Evolutionary conservation across 2,797 vertebrate genomes (phyloP).

Genomic region (Psittacula echo): DNA sequence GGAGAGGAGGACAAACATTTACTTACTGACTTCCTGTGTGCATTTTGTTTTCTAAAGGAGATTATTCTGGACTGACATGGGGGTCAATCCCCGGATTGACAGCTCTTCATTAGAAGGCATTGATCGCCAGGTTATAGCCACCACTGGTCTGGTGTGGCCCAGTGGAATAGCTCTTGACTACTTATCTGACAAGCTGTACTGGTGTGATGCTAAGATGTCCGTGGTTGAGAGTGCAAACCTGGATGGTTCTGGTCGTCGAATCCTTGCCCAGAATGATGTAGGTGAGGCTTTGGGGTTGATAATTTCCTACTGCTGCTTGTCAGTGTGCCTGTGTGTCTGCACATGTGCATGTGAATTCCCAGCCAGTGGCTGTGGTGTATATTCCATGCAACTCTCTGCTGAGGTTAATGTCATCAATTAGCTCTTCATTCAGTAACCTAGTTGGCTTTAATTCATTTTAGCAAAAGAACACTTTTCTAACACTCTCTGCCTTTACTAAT

Average conservation of each 20-base stretch:
- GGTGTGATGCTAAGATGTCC: conserved; percentile 87
- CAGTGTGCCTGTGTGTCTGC: accelerated
- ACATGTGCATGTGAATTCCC: neutral
- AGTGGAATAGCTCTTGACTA: conserved; percentile 90
- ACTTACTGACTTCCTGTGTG: conserved; percentile 3
- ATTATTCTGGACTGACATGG: conserved; percentile 93
- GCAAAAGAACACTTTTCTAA: neutral
- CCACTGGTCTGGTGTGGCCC: conserved; percentile 82
- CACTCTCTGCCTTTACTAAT: neutral
- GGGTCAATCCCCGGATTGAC: conserved; percentile 83
- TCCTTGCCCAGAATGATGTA: conserved; percentile 91
- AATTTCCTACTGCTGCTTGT: conserved; percentile 9
- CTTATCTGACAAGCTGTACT: conserved; percentile 85
- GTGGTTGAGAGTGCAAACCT: conserved; percentile 85
- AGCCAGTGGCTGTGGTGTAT: neutral
- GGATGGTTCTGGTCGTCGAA: conserved; percentile 87
- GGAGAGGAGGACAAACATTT: conserved; percentile 27
- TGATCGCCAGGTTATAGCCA: conserved; percentile 78
- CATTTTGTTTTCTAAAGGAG: conserved; percentile 84
- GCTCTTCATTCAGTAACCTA: neutral
- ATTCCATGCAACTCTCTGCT: neutral
- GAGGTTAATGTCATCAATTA: neutral
- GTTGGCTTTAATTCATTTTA: neutral
- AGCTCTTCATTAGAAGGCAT: conserved; percentile 85
- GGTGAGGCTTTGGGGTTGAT: conserved; percentile 87